Base-by-base conservation (phyloP, 1,140 invertebrate species). In the Aleiodes sp. region DNA sequence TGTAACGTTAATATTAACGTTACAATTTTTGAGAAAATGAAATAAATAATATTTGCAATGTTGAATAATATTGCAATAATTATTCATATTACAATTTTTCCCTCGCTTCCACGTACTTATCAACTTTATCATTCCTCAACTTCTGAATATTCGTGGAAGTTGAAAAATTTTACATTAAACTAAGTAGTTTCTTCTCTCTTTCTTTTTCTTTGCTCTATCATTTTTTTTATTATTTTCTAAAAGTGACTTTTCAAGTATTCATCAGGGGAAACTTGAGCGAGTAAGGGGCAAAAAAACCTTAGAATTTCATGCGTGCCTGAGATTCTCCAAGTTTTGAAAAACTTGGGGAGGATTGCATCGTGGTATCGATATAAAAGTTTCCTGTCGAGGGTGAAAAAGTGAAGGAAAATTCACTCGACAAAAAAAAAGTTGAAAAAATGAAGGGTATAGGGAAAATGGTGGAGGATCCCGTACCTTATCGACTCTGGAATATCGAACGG, bases 381-480 rank as follows among this genome's bases (percentile, higher is more conserved):
- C 26, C 19, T 52, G 46, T 52, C 21, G 16, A 7, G 26, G 46
- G 10, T 24, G 26, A 35, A 21, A 26, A n/a, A 37, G n/a, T 37
- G 35, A 37, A 1, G 1, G 1, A 9, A 37, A 0, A 37, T 46
- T 19, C 2, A 46, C 14, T 14, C 14, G 7, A 28, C n/a, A 33
- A 60, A 60, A n/a, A 60, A 28, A 14, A 33, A 33, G 28, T 21
- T 28, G 8, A 60, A 24, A 19, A 57, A 57, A 57, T 21, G 16
- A 8, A 61, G 14, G 29, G n/a, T 16, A 61, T 33, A 33, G 59
- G 21, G 9, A 33, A 62, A 39, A 14, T 35, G 14, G 33, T 35
- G 19, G 29, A 37, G 16, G 14, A 35, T 16, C 26, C 29, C 65
- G 65, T 68, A 57, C 65, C 65, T 68, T 68, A 68, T 68, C 65